phyloP scores from a whole-genome alignment of 2,888 invertebrate genomes.

The Cacoxenus indagator region DNA sequence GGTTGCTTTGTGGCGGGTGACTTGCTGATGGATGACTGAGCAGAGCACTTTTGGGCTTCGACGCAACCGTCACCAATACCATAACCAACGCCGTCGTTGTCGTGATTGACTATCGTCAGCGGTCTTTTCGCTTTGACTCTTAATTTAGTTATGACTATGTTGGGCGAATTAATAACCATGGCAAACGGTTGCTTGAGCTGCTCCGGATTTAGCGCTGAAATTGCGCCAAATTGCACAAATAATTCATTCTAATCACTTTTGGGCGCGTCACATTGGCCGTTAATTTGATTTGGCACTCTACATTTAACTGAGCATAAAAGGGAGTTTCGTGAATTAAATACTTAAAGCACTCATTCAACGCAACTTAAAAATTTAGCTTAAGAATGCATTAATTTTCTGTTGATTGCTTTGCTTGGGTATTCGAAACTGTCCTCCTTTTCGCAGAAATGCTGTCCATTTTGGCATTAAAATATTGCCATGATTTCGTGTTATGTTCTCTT shows the following conservation, averaged over 20 bases:
- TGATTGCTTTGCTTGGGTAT: not conserved
- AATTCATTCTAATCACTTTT: slow-evolving; percentile 59
- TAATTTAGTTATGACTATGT: slow-evolving; percentile 43
- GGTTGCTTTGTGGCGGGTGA: not conserved
- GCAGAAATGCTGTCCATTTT: slow-evolving; percentile 39
- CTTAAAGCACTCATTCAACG: not conserved
- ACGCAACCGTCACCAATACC: slow-evolving; percentile 31
- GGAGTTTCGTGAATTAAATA: not conserved
- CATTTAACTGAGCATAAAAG: too few species aligned
- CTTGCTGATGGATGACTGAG: not conserved
- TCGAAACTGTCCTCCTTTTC: not conserved
- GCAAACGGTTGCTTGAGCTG: slow-evolving; percentile 39
- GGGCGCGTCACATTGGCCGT: slow-evolving; percentile 40
- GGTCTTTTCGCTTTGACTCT: slow-evolving; percentile 22
- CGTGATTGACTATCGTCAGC: slow-evolving; percentile 48
- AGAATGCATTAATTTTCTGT: not conserved
- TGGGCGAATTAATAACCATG: slow-evolving; percentile 56
- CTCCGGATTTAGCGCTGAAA: slow-evolving; percentile 35
- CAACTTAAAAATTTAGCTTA: not conserved
- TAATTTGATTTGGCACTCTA: slow-evolving; percentile 38
- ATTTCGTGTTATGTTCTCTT: slow-evolving; percentile 37
- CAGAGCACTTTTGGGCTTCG: not conserved
- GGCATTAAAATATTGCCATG: slow-evolving; percentile 50
- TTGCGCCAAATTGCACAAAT: slow-evolving; percentile 61
- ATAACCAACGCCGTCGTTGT: slow-evolving; percentile 50